Evolutionary conservation across 2,113 vertebrate species (phyloP).

Genomic region (Sapayoa aenigma): DNA sequence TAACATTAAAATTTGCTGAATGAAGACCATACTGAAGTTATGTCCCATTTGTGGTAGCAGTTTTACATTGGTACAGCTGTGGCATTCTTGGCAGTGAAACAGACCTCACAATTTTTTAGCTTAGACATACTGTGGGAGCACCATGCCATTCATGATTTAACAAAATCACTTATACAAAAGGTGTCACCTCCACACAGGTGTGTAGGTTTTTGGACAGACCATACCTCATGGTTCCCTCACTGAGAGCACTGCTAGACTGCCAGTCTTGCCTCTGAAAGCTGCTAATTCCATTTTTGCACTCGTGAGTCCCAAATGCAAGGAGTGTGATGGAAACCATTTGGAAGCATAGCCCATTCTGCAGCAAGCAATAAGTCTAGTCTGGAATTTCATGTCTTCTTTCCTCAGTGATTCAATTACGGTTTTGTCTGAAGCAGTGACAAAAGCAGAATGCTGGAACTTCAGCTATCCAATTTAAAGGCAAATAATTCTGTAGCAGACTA

Average conservation of each 20-base stretch:
- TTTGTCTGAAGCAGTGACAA: neutral
- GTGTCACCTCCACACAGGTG: neutral
- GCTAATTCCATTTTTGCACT: neutral
- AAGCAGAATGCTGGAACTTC: neutral
- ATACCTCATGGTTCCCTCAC: neutral
- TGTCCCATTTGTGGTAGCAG: neutral
- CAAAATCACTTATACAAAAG: neutral
- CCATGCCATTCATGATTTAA: neutral
- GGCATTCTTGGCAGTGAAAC: neutral
- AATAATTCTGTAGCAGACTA: neutral
- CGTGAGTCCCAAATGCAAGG: neutral
- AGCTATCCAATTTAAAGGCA: neutral
- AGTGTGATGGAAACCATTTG: neutral
- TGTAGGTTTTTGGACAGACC: neutral
- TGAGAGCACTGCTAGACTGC: neutral
- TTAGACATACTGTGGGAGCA: neutral
- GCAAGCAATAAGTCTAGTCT: neutral
- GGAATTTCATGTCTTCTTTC: neutral
- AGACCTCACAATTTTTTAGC: neutral
- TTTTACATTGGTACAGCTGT: neutral
- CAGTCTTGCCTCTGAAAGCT: neutral
- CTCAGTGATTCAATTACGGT: neutral
- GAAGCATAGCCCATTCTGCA: neutral
- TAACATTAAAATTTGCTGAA: neutral
- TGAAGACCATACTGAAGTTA: neutral